phyloP scores from a whole-genome alignment of 2,797 vertebrate species.

The Acanthurus leucopareius region DNA sequence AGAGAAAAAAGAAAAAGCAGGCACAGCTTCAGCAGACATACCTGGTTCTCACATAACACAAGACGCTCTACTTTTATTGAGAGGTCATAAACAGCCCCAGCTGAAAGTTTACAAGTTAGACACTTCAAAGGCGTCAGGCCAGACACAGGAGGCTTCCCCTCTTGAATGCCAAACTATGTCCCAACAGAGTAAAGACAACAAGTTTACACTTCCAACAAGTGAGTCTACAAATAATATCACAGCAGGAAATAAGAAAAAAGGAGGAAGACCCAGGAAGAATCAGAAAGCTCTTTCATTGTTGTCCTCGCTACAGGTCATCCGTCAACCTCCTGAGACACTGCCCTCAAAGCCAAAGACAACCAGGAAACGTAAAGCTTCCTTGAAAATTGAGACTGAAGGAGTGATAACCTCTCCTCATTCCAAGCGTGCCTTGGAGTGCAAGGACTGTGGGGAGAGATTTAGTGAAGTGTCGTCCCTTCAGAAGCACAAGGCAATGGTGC shows the following conservation, averaged over 20 bases:
- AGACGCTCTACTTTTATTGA: conserved; percentile 82
- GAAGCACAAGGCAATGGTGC: conserved; percentile 82
- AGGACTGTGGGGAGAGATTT: conserved; percentile 85
- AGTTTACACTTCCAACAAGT: conserved; percentile 26
- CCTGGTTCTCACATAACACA: conserved; percentile 51
- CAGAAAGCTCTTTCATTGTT: conserved; percentile 72
- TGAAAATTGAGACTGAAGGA: conserved; percentile 82
- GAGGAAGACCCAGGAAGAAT: conserved; percentile 72
- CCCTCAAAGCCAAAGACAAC: conserved; percentile 75
- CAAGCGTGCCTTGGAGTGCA: conserved; percentile 82
- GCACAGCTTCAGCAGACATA: conserved; percentile 33
- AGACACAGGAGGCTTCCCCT: conserved; percentile 53
- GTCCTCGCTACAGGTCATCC: conserved; percentile 58
- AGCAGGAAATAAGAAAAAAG: conserved; percentile 68
- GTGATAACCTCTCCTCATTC: conserved; percentile 79
- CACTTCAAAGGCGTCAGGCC: conserved; percentile 75
- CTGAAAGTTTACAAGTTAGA: conserved; percentile 88
- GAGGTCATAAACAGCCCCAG: conserved; percentile 88
- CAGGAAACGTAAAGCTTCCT: conserved; percentile 83
- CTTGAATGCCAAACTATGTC: conserved; percentile 47
- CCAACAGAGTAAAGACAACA: conserved; percentile 33
- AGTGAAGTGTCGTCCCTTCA: conserved; percentile 84
- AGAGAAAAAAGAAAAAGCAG: conserved; percentile 60
- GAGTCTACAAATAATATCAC: conserved; percentile 36
- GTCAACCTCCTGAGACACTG: conserved; percentile 30